phyloP scores from a whole-genome alignment of 37 sponge, comb jelly and placozoan species.

The Agelas oroides region DNA sequence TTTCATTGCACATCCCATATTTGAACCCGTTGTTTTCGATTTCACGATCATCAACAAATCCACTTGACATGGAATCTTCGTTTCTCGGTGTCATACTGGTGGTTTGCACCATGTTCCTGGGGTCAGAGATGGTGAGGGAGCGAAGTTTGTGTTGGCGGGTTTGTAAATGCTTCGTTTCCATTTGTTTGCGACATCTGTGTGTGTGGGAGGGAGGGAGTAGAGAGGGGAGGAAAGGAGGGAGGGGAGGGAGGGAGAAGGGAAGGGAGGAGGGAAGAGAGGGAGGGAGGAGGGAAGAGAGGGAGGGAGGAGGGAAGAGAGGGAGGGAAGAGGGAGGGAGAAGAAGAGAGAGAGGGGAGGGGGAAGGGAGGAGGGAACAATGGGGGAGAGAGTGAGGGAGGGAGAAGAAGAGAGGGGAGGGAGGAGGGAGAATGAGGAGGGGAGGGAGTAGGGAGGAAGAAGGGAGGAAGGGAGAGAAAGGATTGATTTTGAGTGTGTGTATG shows the following conservation, averaged over 20 bases:
- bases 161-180: not conserved
- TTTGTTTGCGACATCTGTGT: slow-evolving; percentile 3
- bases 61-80: slow-evolving; percentile 7
- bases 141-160: not conserved
- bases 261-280: too few relatives aligned
- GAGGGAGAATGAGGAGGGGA: not conserved
- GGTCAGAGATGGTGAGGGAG: not conserved
- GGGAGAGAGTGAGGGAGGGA: not conserved
- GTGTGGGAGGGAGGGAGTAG: not conserved
- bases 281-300: too few relatives aligned
- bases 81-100: not conserved
- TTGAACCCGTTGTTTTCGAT: not conserved
- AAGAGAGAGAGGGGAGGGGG: too few relatives aligned
- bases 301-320: too few relatives aligned
- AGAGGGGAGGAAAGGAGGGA: not conserved
- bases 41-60: slow-evolving; percentile 21
- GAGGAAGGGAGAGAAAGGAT: not conserved
- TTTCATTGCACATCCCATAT: slow-evolving; percentile 34
- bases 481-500: too few relatives aligned
- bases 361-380: too few relatives aligned
- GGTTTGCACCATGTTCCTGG: not conserved
- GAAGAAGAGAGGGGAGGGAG: not conserved
- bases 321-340: too few relatives aligned
- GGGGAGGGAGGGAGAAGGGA: too few relatives aligned
- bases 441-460: not conserved